Percentiles rank a stretch among this genome's conserved stretches.
Evolutionary conservation across 2,888 invertebrate species (phyloP).

Genomic region (Drosophila monieri): DNA sequence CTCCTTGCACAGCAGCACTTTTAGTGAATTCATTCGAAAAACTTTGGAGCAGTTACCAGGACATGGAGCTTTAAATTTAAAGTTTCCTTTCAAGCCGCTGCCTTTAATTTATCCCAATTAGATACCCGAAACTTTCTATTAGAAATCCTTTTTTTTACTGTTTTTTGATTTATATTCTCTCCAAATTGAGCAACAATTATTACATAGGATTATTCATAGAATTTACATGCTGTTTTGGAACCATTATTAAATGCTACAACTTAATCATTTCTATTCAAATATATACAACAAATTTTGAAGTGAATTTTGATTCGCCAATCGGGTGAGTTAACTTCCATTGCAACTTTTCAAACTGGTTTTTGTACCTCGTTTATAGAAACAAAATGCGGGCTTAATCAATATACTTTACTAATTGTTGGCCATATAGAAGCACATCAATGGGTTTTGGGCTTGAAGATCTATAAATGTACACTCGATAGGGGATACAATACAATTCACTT

Average conservation of each 20-base stretch:
- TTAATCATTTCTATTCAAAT: constrained; percentile 37
- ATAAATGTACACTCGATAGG: constrained; percentile 30
- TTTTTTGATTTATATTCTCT: constrained; percentile 45
- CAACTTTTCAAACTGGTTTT: constrained; percentile 28
- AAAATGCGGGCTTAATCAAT: constrained; percentile 34
- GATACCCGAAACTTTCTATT: background rate
- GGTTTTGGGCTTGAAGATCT: constrained; percentile 21
- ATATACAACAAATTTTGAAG: constrained; percentile 53
- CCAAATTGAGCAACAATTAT: constrained; percentile 56
- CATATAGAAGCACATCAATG: constrained; percentile 31
- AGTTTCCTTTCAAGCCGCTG: background rate
- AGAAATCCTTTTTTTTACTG: background rate
- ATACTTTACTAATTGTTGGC: constrained; percentile 31
- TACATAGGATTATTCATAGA: constrained; percentile 35
- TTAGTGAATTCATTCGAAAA: background rate
- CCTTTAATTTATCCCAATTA: background rate
- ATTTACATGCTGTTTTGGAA: constrained; percentile 35
- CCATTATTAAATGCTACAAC: constrained; percentile 45
- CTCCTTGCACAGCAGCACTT: background rate
- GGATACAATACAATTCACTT: constrained; percentile 6
- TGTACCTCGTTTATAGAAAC: constrained; percentile 53
- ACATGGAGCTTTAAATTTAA: constrained; percentile 16
- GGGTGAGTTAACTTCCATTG: constrained; percentile 14
- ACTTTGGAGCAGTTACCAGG: constrained; percentile 20
- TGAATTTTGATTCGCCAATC: constrained; percentile 39